Evolutionary conservation across 2,797 vertebrate genomes (phyloP).

Genomic region (Oophaga sylvatica): DNA sequence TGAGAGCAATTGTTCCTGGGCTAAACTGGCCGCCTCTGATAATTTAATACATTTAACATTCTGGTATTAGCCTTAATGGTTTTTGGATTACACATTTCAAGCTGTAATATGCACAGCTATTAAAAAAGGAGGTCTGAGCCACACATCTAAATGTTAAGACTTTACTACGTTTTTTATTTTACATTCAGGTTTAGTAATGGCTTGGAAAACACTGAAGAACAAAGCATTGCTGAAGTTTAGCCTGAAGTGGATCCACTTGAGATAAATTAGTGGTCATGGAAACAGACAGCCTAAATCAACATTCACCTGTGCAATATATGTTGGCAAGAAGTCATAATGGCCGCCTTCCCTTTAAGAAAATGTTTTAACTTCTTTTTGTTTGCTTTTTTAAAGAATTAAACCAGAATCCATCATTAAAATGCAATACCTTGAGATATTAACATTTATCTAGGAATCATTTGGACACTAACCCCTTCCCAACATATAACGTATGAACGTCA

Average conservation of each 20-base stretch:
- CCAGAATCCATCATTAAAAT: too few species aligned
- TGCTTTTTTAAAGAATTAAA: too few species aligned
- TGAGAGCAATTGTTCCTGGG: not conserved
- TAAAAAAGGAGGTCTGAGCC: not conserved
- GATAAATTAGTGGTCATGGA: not conserved
- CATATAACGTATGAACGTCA: too few species aligned
- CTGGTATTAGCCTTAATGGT: conserved; percentile 13
- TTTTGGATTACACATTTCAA: conserved; percentile 29
- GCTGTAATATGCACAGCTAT: conserved; percentile 25
- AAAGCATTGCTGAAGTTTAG: not conserved
- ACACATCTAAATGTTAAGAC: not conserved
- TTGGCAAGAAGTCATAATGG: too few species aligned
- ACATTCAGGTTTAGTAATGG: too few species aligned
- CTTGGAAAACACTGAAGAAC: too few species aligned
- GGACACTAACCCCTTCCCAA: too few species aligned
- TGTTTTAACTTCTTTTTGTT: too few species aligned
- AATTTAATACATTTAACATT: conserved; percentile 16
- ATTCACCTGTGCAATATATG: too few species aligned
- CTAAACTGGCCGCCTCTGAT: not conserved
- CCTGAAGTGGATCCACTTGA: not conserved
- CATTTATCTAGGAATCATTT: too few species aligned
- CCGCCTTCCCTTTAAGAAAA: too few species aligned
- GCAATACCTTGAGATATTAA: too few species aligned
- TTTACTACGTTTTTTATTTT: not conserved
- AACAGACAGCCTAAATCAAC: not conserved